A percentile compares a stretch with the other conserved stretches of the same genome.
phyloP scores from a whole-genome alignment of 1,140 invertebrate genomes.

The Cecropterus lyciades region DNA sequence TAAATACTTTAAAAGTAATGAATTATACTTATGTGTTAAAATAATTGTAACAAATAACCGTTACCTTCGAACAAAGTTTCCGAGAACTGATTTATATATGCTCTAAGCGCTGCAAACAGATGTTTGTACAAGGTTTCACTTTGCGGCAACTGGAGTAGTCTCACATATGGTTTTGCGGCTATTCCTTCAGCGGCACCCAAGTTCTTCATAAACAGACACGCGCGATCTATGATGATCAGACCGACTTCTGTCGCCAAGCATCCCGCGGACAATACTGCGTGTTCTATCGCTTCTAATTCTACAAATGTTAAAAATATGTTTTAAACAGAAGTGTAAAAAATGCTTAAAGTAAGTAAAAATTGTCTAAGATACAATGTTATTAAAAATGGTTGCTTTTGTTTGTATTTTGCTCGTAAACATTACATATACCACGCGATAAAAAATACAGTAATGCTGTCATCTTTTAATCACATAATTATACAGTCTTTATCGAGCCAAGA shows the following conservation, averaged over 20 bases:
- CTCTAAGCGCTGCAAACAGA: constrained; percentile 94
- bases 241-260: constrained; percentile 96
- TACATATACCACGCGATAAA: too few species aligned
- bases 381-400: too few species aligned
- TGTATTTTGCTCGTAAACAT: too few species aligned
- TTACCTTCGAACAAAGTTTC: constrained; percentile 91
- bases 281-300: constrained; percentile 86
- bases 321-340: background rate
- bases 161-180: constrained; percentile 92
- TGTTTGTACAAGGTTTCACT: constrained; percentile 95
- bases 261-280: constrained; percentile 91
- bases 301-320: background rate
- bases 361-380: too few species aligned
- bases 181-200: constrained; percentile 90
- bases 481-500: too few species aligned
- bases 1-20: too few species aligned
- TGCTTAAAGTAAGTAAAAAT: too few species aligned
- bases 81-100: constrained; percentile 96
- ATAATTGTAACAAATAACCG: background rate
- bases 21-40: too few species aligned
- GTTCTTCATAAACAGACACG: constrained; percentile 93
- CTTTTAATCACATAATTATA: too few species aligned
- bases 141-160: constrained; percentile 94
- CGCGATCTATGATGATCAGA: constrained; percentile 92
- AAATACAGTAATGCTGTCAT: too few species aligned